Conservation (phyloP, 2,797 vertebrate species). For the Alcedo quadribrachys region DNA sequence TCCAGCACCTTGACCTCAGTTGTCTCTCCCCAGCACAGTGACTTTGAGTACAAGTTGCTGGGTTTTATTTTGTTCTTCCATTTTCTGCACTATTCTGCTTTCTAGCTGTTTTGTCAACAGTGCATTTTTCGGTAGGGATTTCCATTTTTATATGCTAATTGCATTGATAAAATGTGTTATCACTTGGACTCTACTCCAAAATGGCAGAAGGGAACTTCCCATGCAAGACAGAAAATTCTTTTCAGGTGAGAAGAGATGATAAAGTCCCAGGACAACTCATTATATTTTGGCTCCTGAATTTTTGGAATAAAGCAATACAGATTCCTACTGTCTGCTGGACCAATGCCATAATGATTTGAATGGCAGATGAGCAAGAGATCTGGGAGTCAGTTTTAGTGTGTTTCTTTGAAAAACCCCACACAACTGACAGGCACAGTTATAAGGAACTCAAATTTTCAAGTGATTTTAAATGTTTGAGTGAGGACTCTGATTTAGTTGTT, state of each 20-base stretch:
- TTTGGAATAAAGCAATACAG: not conserved
- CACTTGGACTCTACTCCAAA: not conserved
- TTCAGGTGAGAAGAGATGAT: not conserved
- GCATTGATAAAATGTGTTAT: not conserved
- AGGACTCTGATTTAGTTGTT: constrained; percentile 8
- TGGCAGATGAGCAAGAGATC: not conserved
- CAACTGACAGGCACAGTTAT: not conserved
- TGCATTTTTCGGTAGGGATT: not conserved
- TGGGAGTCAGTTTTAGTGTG: not conserved
- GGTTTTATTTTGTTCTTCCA: not conserved
- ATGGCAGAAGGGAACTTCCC: not conserved
- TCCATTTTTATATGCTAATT: not conserved
- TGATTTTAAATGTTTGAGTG: not conserved
- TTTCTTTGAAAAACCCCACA: not conserved
- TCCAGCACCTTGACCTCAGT: not conserved
- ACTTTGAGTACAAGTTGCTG: not conserved
- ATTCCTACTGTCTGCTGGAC: not conserved
- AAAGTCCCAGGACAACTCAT: not conserved
- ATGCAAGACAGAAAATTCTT: not conserved
- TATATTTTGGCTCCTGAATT: not conserved
- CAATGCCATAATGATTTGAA: not conserved
- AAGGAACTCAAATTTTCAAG: not conserved
- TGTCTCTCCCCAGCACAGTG: not conserved
- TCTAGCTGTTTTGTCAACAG: not conserved
- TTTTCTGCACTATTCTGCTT: not conserved